Percentiles rank a stretch among this genome's conserved stretches.
phyloP scores from a whole-genome alignment of 2,888 invertebrate genomes.

The Drosophila maculinotata region DNA sequence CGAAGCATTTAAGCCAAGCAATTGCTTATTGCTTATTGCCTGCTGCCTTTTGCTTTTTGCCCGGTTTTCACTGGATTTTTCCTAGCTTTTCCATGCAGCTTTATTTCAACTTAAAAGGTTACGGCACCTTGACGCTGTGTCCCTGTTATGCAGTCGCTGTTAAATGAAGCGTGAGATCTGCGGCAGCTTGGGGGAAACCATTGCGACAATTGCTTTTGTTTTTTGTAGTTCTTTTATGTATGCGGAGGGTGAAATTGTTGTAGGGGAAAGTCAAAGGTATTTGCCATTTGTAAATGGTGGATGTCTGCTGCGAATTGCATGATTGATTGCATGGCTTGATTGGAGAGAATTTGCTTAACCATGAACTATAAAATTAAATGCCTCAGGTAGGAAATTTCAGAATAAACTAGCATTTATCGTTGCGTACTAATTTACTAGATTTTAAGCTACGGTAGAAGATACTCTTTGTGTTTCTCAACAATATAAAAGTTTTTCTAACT shows the following conservation, averaged over 20 bases:
- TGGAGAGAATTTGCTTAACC: conserved; percentile 15
- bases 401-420: not conserved
- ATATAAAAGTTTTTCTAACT: too few species aligned
- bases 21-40: conserved; percentile 72
- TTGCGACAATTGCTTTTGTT: conserved; percentile 41
- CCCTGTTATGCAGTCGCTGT: conserved; percentile 14
- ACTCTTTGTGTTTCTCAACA: too few species aligned
- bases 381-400: not conserved
- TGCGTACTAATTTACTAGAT: too few species aligned
- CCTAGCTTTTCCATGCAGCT: conserved; percentile 16
- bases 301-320: conserved; percentile 54
- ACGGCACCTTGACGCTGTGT: conserved; percentile 39
- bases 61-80: not conserved
- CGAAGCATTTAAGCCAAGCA: conserved; percentile 68
- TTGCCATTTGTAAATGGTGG: conserved; percentile 48
- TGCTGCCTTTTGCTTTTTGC: too few species aligned
- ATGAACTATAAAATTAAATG: conserved; percentile 16
- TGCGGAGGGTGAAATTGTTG: not conserved
- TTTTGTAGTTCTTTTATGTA: conserved; percentile 6
- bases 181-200: conserved; percentile 26
- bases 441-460: too few species aligned
- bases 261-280: conserved; percentile 41
- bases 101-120: conserved; percentile 44
- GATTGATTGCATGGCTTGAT: conserved; percentile 59
- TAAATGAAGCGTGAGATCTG: conserved; percentile 67